Base-by-base conservation (phyloP, 2,888 invertebrate species). In the Drosophila ezoana region DNA sequence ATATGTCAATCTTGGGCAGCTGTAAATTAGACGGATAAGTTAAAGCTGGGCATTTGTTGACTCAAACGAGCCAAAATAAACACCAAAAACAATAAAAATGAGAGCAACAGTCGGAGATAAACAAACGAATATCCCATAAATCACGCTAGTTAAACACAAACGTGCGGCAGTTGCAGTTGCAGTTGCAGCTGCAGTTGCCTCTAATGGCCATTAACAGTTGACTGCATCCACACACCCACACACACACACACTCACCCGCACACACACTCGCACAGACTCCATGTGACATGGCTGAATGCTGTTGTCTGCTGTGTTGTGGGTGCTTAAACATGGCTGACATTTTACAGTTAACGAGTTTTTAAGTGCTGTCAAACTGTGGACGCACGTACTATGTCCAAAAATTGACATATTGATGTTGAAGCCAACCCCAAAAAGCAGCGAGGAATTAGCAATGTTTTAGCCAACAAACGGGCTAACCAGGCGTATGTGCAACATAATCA, bases 321-420 rank as follows among this genome's bases (percentile, higher is more conserved):
- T 44, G 74, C 78, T 44, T 33, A 60, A 81, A 70, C 69, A 70
- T 61, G 60, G 37, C 77, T 81, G 73, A 67, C 85, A 87, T 66
- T 77, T 77, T 85, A 51, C 67, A 78, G 82, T 59, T 87, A 81
- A 84, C 82, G 87, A 81, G 87, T 68, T 74, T 81, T 81, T 81
- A 81, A 81, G 85, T 87, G 81, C 81, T 84, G 81, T 87, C 81
- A 81, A 80, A 76, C 35, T 67, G 38, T 28, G 33, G 51, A 51
- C 59, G 47, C 52, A 60, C 52, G 44, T 44, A 11, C 40, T 10
- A 40, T 18, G 60, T 52, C 48, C 44, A 16, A 45, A 64, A 72
- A 72, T 60, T 65, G 73, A 65, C 59, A 77, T 59, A 77, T 73
- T 65, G 72, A 72, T 77, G 64, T 57, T 57, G 23, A 49, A 38